Percentiles rank a stretch among this genome's conserved stretches.
Conservation (phyloP, 2,888 invertebrate genomes). For the Tortricodes alternella region DNA sequence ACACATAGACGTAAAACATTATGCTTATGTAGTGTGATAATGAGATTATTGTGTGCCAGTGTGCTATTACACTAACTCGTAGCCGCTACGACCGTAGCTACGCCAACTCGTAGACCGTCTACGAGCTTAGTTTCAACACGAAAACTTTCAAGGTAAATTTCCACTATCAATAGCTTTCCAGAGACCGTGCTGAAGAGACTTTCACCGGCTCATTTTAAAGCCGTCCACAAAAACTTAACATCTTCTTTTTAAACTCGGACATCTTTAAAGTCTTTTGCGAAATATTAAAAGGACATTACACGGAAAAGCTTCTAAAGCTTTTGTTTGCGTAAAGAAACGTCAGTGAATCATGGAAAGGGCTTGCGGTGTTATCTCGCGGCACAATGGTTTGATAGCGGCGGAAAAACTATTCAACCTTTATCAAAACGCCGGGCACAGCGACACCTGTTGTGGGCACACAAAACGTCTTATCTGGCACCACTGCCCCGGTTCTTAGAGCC, state of each 20-base stretch:
- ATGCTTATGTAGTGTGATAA: no score
- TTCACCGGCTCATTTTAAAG: conserved; percentile 6
- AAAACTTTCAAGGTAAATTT: conserved; percentile 12
- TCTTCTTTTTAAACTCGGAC: conserved; percentile 6
- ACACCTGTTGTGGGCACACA: conserved; percentile 59
- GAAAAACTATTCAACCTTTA: conserved; percentile 62
- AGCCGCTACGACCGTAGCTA: conserved; percentile 6
- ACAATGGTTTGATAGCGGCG: conserved; percentile 48
- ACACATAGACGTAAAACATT: no score
- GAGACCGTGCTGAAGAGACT: neutral
- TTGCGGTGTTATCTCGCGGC: conserved; percentile 44
- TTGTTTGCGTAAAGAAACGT: conserved; percentile 47
- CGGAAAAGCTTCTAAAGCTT: conserved; percentile 54
- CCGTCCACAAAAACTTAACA: conserved; percentile 20
- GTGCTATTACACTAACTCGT: neutral
- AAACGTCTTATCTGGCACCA: conserved; percentile 31
- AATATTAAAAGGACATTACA: conserved; percentile 61
- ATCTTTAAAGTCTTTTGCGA: conserved; percentile 51
- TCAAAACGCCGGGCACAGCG: conserved; percentile 45
- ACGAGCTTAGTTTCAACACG: conserved; percentile 1
- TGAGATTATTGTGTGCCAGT: neutral
- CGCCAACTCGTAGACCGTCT: conserved; percentile 10
- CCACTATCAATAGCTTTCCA: conserved; percentile 9
- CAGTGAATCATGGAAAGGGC: conserved; percentile 38
- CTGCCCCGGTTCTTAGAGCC: conserved; percentile 7